These are phyloP conservation scores for Campylorhamphus procurvoides DNA, from an alignment of 2,113 vertebrate species.

Conservation along the genomic window DNA sequence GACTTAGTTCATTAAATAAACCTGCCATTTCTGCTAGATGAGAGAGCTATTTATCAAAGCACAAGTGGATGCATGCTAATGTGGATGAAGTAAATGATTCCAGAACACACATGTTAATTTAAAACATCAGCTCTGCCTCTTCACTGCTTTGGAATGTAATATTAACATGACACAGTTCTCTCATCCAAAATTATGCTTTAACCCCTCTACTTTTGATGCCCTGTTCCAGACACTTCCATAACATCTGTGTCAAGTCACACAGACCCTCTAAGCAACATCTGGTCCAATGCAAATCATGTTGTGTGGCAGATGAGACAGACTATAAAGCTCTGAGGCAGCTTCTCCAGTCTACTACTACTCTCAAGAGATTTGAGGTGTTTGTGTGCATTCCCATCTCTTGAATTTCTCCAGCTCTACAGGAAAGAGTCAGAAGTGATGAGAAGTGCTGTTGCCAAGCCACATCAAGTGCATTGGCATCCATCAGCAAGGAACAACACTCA, in stretches of 20 bases:
- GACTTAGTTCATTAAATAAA: constrained; percentile 45
- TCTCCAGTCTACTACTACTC: not conserved
- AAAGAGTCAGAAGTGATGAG: not conserved
- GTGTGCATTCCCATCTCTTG: not conserved
- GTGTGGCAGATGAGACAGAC: constrained; percentile 10
- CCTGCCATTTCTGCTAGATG: constrained; percentile 20
- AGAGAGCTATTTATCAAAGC: constrained; percentile 29
- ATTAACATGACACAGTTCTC: constrained; percentile 19
- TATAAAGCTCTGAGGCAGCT: not conserved
- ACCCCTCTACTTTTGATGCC: constrained; percentile 29
- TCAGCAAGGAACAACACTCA: not conserved
- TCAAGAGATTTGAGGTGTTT: not conserved
- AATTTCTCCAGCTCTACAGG: not conserved
- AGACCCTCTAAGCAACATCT: constrained; percentile 5
- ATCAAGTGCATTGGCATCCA: not conserved
- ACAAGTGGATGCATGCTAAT: constrained; percentile 36
- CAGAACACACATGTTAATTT: constrained; percentile 26
- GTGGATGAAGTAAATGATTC: constrained; percentile 34
- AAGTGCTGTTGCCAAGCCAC: not conserved
- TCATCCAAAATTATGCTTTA: constrained; percentile 29
- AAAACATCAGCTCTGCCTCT: constrained; percentile 41
- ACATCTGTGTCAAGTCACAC: constrained; percentile 24
- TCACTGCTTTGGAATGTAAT: constrained; percentile 41
- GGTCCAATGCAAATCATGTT: not conserved
- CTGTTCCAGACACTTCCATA: not conserved